phyloP scores from a whole-genome alignment of 30 jellyfish, hydroid and myxozoan genomes.

The Euphysa ruthae region DNA sequence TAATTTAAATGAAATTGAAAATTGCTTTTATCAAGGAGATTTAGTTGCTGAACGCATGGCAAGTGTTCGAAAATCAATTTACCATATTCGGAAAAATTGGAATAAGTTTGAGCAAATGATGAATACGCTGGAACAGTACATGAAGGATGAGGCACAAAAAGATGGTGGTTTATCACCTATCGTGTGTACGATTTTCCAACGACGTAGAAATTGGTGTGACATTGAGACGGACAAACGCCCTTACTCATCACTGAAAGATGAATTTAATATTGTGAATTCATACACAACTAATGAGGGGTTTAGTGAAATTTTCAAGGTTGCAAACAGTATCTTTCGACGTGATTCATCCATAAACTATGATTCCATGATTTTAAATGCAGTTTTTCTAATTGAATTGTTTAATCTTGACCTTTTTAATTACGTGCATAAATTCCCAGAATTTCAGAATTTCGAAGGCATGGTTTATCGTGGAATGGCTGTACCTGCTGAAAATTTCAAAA shows the following conservation, averaged over 20 bases:
- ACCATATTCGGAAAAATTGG: constrained; percentile 52
- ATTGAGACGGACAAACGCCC: constrained; percentile 40
- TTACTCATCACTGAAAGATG: background rate
- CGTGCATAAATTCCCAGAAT: constrained; percentile 37
- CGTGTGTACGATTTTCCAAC: constrained; percentile 18
- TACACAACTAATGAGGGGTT: constrained; percentile 64
- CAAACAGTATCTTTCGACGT: constrained; percentile 51
- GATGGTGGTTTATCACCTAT: constrained; percentile 1
- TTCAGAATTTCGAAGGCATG: constrained; percentile 47
- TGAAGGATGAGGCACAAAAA: constrained; percentile 4
- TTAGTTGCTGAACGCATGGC: constrained; percentile 59
- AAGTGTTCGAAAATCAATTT: constrained; percentile 50
- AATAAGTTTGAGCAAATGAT: constrained; percentile 32
- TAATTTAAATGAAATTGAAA: constrained; percentile 49
- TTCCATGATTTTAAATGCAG: constrained; percentile 45
- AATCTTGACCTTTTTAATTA: constrained; percentile 57
- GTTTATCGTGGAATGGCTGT: constrained; percentile 72
- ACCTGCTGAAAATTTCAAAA: constrained; percentile 33
- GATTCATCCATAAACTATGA: constrained; percentile 38
- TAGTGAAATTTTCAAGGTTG: constrained; percentile 40
- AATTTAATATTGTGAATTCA: constrained; percentile 33
- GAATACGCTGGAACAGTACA: constrained; percentile 8
- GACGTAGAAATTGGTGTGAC: constrained; percentile 65
- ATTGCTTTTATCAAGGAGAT: constrained; percentile 67
- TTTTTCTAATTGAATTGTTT: constrained; percentile 56